Conservation (phyloP, 2,113 vertebrate genomes). For the Corythaixoides concolor region DNA sequence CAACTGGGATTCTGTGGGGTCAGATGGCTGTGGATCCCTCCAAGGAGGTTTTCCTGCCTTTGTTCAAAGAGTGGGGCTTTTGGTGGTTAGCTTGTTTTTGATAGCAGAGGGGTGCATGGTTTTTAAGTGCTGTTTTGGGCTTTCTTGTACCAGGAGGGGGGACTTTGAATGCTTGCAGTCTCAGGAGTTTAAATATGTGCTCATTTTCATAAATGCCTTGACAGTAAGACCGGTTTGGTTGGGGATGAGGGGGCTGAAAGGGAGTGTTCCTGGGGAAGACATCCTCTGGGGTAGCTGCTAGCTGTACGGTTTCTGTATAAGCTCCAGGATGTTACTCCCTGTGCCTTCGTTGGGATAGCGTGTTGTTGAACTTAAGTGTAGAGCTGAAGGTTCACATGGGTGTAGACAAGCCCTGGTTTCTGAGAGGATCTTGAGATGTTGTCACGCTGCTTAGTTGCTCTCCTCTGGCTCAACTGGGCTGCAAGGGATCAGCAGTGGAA, state of each 20-base stretch:
- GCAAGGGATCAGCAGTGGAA: not conserved
- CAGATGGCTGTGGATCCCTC: not conserved
- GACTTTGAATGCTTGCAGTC: not conserved
- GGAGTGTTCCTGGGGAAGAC: not conserved
- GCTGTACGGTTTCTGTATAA: not conserved
- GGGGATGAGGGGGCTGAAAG: not conserved
- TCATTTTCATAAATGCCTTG: not conserved
- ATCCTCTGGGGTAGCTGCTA: not conserved
- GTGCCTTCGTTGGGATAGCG: not conserved
- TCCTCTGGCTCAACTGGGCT: not conserved
- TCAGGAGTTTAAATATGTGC: rapidly evolving
- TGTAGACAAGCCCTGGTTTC: not conserved
- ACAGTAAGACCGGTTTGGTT: not conserved
- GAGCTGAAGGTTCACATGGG: rapidly evolving
- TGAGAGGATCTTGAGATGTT: not conserved
- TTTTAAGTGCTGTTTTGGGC: not conserved
- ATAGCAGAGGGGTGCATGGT: not conserved
- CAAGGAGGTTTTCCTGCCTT: not conserved
- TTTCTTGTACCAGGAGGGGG: not conserved
- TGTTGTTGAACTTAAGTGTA: rapidly evolving
- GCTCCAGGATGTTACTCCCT: not conserved
- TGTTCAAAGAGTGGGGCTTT: not conserved
- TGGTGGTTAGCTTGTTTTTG: not conserved
- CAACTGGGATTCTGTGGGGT: not conserved
- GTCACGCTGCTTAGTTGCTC: rapidly evolving